These are phyloP conservation scores for Ophiodon elongatus DNA, from an alignment of 2,113 vertebrate species.

Conservation along the genomic window DNA sequence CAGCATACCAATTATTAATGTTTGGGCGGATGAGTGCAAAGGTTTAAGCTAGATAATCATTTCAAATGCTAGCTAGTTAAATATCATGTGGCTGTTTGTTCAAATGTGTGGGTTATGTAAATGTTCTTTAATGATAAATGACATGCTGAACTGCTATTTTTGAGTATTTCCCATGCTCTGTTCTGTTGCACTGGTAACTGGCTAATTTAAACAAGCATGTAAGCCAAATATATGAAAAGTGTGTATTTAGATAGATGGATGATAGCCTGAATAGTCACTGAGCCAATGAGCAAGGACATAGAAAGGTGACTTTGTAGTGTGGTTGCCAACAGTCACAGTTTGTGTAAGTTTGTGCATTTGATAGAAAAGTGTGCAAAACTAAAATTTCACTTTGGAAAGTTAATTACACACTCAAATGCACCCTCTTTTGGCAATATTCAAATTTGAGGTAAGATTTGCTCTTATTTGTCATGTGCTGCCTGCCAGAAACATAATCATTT, in stretches of 20 bases:
- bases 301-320: not conserved
- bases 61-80: not conserved
- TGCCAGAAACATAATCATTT: conserved; percentile 31
- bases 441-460: conserved; percentile 25
- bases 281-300: conserved; percentile 9
- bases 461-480: conserved; percentile 25
- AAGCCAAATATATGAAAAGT: not conserved
- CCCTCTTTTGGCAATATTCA: conserved; percentile 22
- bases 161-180: not conserved
- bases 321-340: not conserved
- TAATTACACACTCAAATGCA: conserved; percentile 53
- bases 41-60: not conserved
- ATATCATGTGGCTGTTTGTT: not conserved
- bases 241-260: not conserved
- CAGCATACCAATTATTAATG: not conserved
- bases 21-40: not conserved
- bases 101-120: not conserved
- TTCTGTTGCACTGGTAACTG: not conserved
- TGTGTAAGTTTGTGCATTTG: conserved; percentile 4
- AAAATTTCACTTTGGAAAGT: conserved; percentile 16
- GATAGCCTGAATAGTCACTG: not conserved
- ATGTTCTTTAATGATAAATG: not conserved
- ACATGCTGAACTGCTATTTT: not conserved
- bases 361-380: conserved; percentile 7
- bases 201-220: not conserved